Conservation (phyloP, 1,140 invertebrate species). For the Pseudomyrmex flavicornis region DNA sequence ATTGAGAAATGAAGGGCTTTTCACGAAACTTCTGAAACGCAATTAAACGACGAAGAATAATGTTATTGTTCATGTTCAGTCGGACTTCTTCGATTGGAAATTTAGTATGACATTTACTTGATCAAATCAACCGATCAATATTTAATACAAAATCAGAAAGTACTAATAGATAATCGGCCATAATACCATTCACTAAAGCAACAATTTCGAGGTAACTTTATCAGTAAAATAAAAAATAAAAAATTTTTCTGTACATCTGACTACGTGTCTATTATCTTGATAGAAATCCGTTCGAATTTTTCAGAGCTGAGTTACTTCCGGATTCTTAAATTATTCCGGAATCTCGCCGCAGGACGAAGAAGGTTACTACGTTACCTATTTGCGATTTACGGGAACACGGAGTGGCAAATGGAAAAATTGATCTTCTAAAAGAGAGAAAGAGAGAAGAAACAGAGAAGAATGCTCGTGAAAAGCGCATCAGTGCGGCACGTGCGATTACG, state of each 20-base stretch:
- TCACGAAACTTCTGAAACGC: slow-evolving; percentile 13
- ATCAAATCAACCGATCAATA: too few relatives aligned
- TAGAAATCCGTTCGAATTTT: background rate
- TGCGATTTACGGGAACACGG: slow-evolving; percentile 28
- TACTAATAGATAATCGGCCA: slow-evolving; percentile 5
- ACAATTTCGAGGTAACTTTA: slow-evolving; percentile 12
- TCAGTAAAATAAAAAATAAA: slow-evolving; percentile 13
- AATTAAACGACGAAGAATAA: slow-evolving; percentile 36
- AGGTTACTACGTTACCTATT: background rate
- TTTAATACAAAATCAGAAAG: background rate
- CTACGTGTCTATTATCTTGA: background rate
- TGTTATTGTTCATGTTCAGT: slow-evolving; percentile 33
- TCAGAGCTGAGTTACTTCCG: background rate
- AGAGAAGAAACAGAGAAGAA: slow-evolving; percentile 16
- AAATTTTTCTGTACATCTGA: background rate
- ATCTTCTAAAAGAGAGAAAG: slow-evolving; percentile 1
- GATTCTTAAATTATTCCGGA: slow-evolving; percentile 62
- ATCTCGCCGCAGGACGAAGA: background rate
- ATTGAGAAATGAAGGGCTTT: slow-evolving; percentile 29
- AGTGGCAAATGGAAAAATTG: slow-evolving; percentile 21
- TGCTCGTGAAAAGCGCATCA: background rate
- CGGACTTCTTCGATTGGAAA: slow-evolving; percentile 20
- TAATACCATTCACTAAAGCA: background rate
- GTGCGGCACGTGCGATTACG: slow-evolving; percentile 34
- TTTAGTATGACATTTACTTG: background rate